Evolutionary conservation across 2,888 invertebrate genomes (phyloP).

Genomic region (Hoplodrina blanda): DNA sequence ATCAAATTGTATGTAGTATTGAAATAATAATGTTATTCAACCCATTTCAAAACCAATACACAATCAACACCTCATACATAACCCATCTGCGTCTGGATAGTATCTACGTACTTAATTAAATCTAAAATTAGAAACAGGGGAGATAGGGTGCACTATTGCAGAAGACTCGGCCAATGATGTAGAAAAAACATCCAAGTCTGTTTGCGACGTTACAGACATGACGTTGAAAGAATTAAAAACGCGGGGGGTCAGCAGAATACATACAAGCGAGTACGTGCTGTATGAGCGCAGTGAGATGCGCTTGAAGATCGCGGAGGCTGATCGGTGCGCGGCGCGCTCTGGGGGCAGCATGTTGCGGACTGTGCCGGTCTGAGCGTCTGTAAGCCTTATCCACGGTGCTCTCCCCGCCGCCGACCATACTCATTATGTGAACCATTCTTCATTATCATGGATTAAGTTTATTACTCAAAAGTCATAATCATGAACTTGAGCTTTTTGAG

Average conservation of each 20-base stretch:
- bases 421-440: slow-evolving; percentile 70
- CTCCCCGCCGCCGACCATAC: slow-evolving; percentile 77
- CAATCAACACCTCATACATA: not conserved
- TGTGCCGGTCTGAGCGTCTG: slow-evolving; percentile 66
- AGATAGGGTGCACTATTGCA: slow-evolving; percentile 18
- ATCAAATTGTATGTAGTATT: not conserved
- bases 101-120: not conserved
- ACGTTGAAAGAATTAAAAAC: not conserved
- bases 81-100: not conserved
- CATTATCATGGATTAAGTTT: slow-evolving; percentile 43
- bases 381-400: slow-evolving; percentile 60
- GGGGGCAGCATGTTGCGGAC: slow-evolving; percentile 87
- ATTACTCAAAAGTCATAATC: slow-evolving; percentile 34
- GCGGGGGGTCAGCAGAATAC: slow-evolving; percentile 71
- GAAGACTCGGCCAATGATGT: slow-evolving; percentile 1
- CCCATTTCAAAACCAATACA: slow-evolving; percentile 17
- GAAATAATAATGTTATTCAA: not conserved
- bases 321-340: slow-evolving; percentile 84
- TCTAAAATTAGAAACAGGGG: slow-evolving; percentile 22
- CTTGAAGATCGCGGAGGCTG: slow-evolving; percentile 86
- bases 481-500: slow-evolving; percentile 44
- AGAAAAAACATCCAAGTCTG: slow-evolving; percentile 23
- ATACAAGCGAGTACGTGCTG: slow-evolving; percentile 88
- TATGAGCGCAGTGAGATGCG: slow-evolving; percentile 84
- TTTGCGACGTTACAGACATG: slow-evolving; percentile 9